These are phyloP conservation scores for Aphis gossypii DNA, from an alignment of 1,140 invertebrate genomes.

Conservation along the genomic window DNA sequence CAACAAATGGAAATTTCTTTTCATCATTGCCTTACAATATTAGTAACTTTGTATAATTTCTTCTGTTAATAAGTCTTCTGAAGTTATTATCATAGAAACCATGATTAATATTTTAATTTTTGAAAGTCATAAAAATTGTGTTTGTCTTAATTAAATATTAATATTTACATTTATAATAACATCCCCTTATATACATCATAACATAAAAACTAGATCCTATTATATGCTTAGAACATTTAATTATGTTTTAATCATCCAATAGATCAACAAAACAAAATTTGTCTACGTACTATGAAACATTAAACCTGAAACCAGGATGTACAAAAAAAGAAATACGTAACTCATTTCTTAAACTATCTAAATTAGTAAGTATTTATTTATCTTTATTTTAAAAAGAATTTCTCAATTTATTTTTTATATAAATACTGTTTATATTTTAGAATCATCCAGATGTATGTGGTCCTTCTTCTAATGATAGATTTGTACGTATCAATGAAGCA, in stretches of 20 bases:
- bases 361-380: slow-evolving; percentile 61
- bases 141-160: neutral
- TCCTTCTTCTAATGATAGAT: slow-evolving; percentile 66
- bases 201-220: neutral
- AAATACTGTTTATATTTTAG: slow-evolving; percentile 64
- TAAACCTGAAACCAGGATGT: slow-evolving; percentile 67
- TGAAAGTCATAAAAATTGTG: neutral
- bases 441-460: slow-evolving; percentile 70
- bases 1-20: neutral
- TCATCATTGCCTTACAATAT: neutral
- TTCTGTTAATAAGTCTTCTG: neutral
- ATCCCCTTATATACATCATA: neutral
- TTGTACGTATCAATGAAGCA: slow-evolving; percentile 72
- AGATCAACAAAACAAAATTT: slow-evolving; percentile 32
- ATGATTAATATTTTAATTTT: neutral
- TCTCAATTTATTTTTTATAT: neutral
- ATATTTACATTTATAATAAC: neutral
- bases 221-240: neutral
- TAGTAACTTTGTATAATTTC: neutral
- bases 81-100: neutral
- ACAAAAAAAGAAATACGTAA: slow-evolving; percentile 68
- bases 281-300: slow-evolving; percentile 67
- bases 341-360: slow-evolving; percentile 69
- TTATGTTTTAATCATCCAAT: neutral
- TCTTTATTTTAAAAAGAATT: neutral